These are phyloP conservation scores for Lycocerus yunnanus DNA, from an alignment of 2,888 invertebrate species.

Conservation along the genomic window DNA sequence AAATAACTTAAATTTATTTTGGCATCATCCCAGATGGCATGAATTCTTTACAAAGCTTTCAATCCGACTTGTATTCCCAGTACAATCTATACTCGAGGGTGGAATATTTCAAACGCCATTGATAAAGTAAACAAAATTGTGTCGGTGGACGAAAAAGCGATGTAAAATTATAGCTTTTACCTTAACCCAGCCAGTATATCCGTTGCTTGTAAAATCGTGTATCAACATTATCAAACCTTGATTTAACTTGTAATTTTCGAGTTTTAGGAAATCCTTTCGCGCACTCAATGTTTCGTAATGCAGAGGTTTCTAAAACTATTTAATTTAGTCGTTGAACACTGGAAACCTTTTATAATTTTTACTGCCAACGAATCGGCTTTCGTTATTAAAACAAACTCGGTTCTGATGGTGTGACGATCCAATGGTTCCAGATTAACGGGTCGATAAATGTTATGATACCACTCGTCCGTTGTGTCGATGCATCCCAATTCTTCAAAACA, in stretches of 20 bases:
- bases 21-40: neutral
- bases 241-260: conserved; percentile 42
- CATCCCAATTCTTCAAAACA: conserved; percentile 55
- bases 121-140: neutral
- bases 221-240: conserved; percentile 43
- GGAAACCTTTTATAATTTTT: neutral
- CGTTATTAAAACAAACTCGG: conserved; percentile 51
- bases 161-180: conserved; percentile 35
- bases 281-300: conserved; percentile 23
- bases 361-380: conserved; percentile 5
- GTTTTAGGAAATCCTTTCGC: conserved; percentile 38
- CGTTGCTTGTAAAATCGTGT: conserved; percentile 56
- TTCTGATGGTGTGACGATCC: conserved; percentile 52
- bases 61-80: neutral
- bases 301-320: conserved; percentile 5
- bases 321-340: neutral
- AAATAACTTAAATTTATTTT: neutral
- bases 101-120: conserved; percentile 2
- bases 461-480: conserved; percentile 49
- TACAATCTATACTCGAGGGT: neutral
- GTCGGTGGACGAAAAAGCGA: neutral
- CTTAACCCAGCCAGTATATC: conserved; percentile 55
- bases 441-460: conserved; percentile 50
- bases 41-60: neutral
- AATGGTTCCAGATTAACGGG: conserved; percentile 52